Base-by-base conservation (phyloP, 2,113 vertebrate genomes). In the Equus quagga region DNA sequence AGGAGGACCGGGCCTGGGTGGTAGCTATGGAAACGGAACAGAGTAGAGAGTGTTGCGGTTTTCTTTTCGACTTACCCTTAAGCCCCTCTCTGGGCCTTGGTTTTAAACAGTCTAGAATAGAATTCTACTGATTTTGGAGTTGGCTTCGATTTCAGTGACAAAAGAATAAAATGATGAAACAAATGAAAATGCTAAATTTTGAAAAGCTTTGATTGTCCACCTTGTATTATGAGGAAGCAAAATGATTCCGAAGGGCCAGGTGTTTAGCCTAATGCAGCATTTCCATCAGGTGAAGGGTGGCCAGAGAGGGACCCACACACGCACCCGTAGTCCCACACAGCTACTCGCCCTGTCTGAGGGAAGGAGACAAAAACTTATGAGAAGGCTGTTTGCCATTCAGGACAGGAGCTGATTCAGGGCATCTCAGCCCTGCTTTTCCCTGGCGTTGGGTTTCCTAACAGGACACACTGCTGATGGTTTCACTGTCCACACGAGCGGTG, bases 321-420 rank as follows among this genome's bases (percentile, higher is more conserved):
- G 15, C 19, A 41, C 14, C 17, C 67, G 11, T 0, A 0, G 56
- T 13, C 15, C 51, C 21, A 3, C 54, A 33, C 14, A 21, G 0
- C 14, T 17, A 0, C 72, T 31, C 1, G 41, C 12, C 67, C 7
- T 2, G 36, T 4, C 31, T 8, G 54, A 64, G 28, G 23, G 49
- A 36, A 15, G 65, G 17, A 65, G n/a, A 76, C 14, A n/a, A 5
- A 23, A 51, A 3, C 54, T 10, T 5, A 1, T 10, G 70, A 51
- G 54, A 64, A 46, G 44, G 0, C 1, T 3, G 41, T 46, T 23
- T 26, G 60, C 3, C 26, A 3, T 31, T 15, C 15, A 0, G 36
- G 86, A 17, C 3, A 11, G 28, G 26, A 1, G 23, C 75, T 36
- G 9, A 17, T 1, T 23, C 0, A 15, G 31, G n/a, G 46, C 2